These are phyloP conservation scores for Eristalis tenax DNA, from an alignment of 2,888 invertebrate species.

Conservation along the genomic window DNA sequence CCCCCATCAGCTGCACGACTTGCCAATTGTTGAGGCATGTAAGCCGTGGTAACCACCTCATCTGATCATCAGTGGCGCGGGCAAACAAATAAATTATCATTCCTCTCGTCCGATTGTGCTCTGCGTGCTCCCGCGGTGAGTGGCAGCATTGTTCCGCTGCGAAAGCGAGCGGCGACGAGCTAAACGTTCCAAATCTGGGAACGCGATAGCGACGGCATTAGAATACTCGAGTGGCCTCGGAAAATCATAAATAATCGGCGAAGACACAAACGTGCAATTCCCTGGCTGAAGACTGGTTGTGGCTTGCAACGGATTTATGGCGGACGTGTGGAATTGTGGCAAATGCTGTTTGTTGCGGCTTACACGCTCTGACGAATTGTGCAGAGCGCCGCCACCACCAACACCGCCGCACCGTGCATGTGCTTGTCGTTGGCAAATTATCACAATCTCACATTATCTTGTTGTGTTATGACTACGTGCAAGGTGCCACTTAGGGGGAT, in stretches of 20 bases:
- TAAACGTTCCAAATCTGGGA: constrained; percentile 58
- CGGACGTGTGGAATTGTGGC: constrained; percentile 49
- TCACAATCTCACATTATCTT: constrained; percentile 15
- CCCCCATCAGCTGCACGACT: neutral
- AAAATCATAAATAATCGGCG: constrained; percentile 61
- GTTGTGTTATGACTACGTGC: neutral
- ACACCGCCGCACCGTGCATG: neutral
- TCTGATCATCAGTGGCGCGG: constrained; percentile 60
- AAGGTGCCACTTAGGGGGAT: neutral
- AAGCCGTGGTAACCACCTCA: constrained; percentile 18
- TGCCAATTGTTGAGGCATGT: neutral
- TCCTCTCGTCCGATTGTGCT: constrained; percentile 47
- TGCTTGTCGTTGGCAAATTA: constrained; percentile 50
- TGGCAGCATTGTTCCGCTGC: constrained; percentile 24
- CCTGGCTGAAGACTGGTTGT: constrained; percentile 37
- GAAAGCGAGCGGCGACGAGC: neutral
- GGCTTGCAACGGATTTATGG: constrained; percentile 58
- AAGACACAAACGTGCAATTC: constrained; percentile 59
- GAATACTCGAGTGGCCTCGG: constrained; percentile 31
- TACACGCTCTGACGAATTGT: constrained; percentile 36
- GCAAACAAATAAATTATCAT: constrained; percentile 69
- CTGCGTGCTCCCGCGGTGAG: constrained; percentile 18
- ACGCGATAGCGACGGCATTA: constrained; percentile 46
- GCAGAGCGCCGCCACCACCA: neutral
- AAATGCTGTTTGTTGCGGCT: constrained; percentile 7